Conservation (phyloP, 2,113 vertebrate genomes). For the Ariopsis seemanni region DNA sequence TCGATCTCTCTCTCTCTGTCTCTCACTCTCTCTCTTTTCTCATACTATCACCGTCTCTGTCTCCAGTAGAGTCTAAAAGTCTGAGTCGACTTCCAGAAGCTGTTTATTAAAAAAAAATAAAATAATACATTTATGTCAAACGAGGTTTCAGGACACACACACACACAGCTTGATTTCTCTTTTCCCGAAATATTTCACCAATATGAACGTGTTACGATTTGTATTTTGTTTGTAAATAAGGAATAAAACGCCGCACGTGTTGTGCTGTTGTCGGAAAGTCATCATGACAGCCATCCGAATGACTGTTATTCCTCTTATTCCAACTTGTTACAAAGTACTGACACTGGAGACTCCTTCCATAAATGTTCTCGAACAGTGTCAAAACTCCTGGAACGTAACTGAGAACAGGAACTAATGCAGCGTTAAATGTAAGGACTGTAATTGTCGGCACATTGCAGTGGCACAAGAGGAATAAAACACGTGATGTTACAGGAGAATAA, state of each 20-base stretch:
- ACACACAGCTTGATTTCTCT: not conserved
- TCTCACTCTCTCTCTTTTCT: not conserved
- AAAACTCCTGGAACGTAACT: not conserved
- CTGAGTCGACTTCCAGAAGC: slow-evolving; percentile 15
- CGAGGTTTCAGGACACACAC: not conserved
- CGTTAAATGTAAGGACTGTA: not conserved
- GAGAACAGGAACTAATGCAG: not conserved
- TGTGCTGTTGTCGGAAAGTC: not conserved
- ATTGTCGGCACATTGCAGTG: not conserved
- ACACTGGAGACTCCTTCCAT: not conserved
- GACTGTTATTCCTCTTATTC: not conserved
- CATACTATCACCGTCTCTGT: not conserved
- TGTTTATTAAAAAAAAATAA: slow-evolving; percentile 17
- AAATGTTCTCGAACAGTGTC: not conserved
- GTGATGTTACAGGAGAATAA: not conserved
- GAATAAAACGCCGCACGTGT: not conserved
- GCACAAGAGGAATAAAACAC: not conserved
- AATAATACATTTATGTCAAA: not conserved
- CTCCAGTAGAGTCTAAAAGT: not conserved
- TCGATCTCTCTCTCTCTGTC: slow-evolving; percentile 9
- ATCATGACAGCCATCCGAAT: not conserved
- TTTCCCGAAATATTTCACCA: not conserved
- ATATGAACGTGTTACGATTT: too few relatives aligned
- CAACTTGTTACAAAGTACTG: not conserved
- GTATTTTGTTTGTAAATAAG: not conserved